Percentiles rank a stretch among this genome's conserved stretches.
Evolutionary conservation across 2,797 vertebrate species (phyloP).

Genomic region (Alcedo atthis): DNA sequence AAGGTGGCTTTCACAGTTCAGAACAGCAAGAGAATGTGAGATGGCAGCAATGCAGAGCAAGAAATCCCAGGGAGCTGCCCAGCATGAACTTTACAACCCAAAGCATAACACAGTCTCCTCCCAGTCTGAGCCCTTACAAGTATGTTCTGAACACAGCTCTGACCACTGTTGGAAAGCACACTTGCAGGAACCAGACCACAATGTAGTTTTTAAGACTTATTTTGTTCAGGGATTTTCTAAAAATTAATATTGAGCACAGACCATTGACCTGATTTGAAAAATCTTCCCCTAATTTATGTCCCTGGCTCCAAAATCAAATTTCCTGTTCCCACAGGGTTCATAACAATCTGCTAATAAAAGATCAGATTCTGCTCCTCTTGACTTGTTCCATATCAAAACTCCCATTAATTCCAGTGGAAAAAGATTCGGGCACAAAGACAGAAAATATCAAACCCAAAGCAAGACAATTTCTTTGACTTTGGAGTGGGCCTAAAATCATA

Average conservation of each 20-base stretch:
- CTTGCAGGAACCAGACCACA: background rate
- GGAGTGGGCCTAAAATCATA: background rate
- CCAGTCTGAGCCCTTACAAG: background rate
- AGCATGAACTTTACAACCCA: background rate
- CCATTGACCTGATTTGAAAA: background rate
- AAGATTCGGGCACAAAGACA: background rate
- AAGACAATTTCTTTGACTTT: background rate
- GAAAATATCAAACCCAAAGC: background rate
- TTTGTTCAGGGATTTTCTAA: background rate
- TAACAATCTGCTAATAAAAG: constrained; percentile 8
- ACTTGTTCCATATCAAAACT: background rate
- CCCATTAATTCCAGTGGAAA: background rate
- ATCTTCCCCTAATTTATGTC: background rate
- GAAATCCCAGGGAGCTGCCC: background rate
- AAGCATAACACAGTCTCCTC: background rate
- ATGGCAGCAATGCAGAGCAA: background rate
- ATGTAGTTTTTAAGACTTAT: background rate
- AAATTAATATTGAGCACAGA: background rate
- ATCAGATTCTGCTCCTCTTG: background rate
- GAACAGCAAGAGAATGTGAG: background rate
- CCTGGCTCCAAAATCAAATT: background rate
- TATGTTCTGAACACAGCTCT: background rate
- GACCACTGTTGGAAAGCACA: background rate
- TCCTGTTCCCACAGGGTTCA: background rate
- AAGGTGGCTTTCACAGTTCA: background rate